Base-by-base conservation (phyloP, 2,113 vertebrate species). In the Gavialis gangeticus region DNA sequence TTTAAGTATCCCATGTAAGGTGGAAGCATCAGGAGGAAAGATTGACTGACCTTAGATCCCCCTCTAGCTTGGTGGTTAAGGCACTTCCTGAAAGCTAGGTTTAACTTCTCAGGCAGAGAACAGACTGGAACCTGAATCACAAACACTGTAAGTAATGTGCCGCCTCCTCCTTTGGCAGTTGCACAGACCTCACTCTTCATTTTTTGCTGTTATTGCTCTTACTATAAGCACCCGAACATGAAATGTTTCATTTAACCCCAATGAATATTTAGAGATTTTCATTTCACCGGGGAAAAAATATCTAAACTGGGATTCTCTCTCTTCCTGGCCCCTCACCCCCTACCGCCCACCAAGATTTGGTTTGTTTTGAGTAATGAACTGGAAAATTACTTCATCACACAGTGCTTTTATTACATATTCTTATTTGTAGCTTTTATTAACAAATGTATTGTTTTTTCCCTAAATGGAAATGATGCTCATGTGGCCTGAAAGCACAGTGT, bases 251-350 rank as follows among this genome's bases (percentile, higher is more conserved):
- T 46, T 46, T 46, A 46, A 46, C 46, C 46, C 46, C 8, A 46
- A 46, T 46, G 46, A 9, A 46, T 46, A 46, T 46, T 46, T 46
- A 46, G 46, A 62, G 22, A 54, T 22, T 94, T 83, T 67, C 10
- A 34, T 80, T 83, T 75, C 77, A 88, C 37, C 17, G 73, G 34
- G 46, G 75, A 78, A 17, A 88, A 82, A 56, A 14, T 22, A 24
- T 4, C 73, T 28, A 0, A 0, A 28, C 57, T 60, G 24, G 3
- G 1, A 0, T 60, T 79, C 15, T 16, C 62, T 15, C 3, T 81
- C 56, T 77, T 77, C 46, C 46, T 46, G 46, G 46, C 46, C 46
- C 46, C 46, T 46, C 46, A 46, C 46, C 46, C 8, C 7, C n/a
- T n/a, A n/a, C n/a, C n/a, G n/a, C n/a, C 46, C 59, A 60, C 59